These are phyloP conservation scores for Herminia tarsipennalis DNA, from an alignment of 2,888 invertebrate species.

Conservation along the genomic window DNA sequence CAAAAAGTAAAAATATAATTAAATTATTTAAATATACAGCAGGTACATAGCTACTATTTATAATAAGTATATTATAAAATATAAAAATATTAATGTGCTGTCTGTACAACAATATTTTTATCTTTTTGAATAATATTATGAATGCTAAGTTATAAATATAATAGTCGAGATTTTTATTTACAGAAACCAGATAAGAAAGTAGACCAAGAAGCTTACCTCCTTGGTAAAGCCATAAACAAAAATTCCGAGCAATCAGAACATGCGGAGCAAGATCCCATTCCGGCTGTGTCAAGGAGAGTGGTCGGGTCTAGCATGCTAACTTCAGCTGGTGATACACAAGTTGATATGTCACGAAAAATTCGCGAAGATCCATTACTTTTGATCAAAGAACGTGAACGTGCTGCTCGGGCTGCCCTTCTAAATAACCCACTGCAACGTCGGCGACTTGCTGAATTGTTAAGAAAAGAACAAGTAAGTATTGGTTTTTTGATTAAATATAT, in stretches of 20 bases:
- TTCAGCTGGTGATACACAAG: constrained; percentile 87
- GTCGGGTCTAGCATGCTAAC: constrained; percentile 75
- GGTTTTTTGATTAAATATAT: not conserved
- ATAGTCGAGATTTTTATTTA: constrained; percentile 39
- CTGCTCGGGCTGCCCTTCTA: constrained; percentile 92
- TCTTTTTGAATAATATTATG: too few species aligned
- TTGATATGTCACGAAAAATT: constrained; percentile 94
- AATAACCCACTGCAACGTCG: constrained; percentile 97
- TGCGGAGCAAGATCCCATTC: constrained; percentile 91
- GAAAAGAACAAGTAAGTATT: constrained; percentile 79
- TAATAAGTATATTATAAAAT: too few species aligned
- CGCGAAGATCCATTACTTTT: constrained; percentile 97
- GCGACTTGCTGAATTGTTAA: constrained; percentile 92
- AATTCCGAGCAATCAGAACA: constrained; percentile 87
- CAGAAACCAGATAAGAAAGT: constrained; percentile 87
- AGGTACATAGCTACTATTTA: too few species aligned
- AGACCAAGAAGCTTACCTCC: constrained; percentile 94
- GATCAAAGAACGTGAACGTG: constrained; percentile 96
- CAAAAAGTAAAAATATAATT: too few species aligned
- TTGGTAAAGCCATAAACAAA: constrained; percentile 93
- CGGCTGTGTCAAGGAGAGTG: constrained; percentile 83
- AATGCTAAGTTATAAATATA: too few species aligned
- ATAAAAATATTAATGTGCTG: too few species aligned
- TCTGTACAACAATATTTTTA: too few species aligned
- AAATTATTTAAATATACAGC: too few species aligned